These are phyloP conservation scores for Melanaphis sacchari DNA, from an alignment of 1,140 invertebrate genomes.

Conservation along the genomic window DNA sequence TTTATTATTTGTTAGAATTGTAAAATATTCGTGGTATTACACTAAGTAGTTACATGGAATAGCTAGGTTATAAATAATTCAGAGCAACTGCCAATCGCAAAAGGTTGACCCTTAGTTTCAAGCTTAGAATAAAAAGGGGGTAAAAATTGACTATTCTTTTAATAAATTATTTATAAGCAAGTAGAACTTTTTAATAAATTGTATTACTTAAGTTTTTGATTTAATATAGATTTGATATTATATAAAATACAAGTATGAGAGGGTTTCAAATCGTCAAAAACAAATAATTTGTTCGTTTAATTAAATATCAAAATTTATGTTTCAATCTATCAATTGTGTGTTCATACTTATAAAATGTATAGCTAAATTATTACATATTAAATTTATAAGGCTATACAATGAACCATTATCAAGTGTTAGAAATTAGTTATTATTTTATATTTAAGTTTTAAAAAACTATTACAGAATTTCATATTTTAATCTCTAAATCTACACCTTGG, in stretches of 20 bases:
- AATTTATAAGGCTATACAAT: background rate
- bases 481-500: background rate
- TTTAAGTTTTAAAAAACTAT: background rate
- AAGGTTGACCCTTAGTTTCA: background rate
- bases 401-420: background rate
- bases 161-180: background rate
- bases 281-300: background rate
- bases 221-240: background rate
- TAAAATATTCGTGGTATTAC: background rate
- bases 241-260: background rate
- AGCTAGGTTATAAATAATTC: background rate
- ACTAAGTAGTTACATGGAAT: background rate
- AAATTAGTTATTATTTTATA: background rate
- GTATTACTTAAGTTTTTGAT: background rate
- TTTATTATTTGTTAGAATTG: background rate
- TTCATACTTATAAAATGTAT: background rate
- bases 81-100: background rate
- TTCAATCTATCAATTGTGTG: background rate
- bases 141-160: background rate
- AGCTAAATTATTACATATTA: background rate
- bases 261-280: background rate
- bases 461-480: background rate
- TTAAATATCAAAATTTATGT: background rate
- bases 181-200: background rate
- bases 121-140: background rate